These are phyloP conservation scores for Rhabdomys pumilio DNA, from an alignment of 2,797 vertebrate species.

Conservation along the genomic window DNA sequence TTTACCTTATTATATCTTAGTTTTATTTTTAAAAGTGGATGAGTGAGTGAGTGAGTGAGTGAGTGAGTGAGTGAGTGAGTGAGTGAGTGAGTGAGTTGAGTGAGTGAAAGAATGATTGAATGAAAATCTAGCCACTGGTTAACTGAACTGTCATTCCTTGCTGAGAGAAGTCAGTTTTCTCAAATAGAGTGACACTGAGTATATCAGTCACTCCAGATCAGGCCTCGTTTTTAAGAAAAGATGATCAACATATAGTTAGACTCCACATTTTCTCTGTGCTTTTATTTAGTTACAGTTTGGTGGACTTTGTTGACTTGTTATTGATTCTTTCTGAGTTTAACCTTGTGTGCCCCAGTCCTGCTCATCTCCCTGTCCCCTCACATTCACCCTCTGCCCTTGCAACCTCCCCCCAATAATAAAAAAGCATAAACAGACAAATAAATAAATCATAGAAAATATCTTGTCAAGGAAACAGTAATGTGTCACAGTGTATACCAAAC, in stretches of 20 bases:
- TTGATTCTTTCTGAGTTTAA: not conserved
- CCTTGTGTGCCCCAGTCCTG: not conserved
- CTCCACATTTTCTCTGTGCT: not conserved
- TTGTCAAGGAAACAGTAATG: not conserved
- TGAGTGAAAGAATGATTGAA: not conserved
- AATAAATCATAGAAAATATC: not conserved
- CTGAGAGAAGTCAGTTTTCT: not conserved
- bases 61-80: too few species aligned
- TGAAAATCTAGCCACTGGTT: not conserved
- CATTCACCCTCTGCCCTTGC: not conserved
- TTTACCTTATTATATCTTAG: not conserved
- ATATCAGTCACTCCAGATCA: not conserved
- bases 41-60: too few species aligned
- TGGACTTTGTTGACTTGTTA: not conserved
- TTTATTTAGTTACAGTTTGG: not conserved
- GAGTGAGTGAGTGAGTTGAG: too few species aligned
- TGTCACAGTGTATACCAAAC: not conserved
- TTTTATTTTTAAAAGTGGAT: not conserved
- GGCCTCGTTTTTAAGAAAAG: not conserved
- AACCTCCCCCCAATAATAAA: not conserved
- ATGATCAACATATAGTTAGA: not conserved
- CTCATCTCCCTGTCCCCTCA: not conserved
- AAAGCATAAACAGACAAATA: not conserved
- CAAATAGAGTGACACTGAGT: not conserved
- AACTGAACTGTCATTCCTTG: not conserved